phyloP scores from a whole-genome alignment of 2,888 invertebrate genomes.

The Perithous albicinctus region DNA sequence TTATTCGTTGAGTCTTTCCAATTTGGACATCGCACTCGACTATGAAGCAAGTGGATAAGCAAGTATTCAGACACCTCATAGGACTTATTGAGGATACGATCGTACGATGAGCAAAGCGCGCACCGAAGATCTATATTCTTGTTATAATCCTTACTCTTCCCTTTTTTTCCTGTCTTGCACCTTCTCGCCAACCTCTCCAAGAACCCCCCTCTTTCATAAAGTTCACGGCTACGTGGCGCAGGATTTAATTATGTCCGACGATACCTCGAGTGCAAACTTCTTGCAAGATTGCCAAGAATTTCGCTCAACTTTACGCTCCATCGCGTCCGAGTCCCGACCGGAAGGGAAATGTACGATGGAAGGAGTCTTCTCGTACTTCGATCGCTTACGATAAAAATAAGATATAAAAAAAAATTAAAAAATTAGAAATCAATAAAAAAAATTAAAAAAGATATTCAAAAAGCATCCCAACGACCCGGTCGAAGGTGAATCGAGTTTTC shows the following conservation, averaged over 20 bases:
- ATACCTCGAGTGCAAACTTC: slow-evolving; percentile 42
- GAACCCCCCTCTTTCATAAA: background rate
- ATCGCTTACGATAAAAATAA: slow-evolving; percentile 18
- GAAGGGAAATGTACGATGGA: slow-evolving; percentile 8
- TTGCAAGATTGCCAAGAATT: slow-evolving; percentile 50
- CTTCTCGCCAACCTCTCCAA: background rate
- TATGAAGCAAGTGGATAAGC: slow-evolving; percentile 16
- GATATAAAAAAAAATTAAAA: slow-evolving; percentile 27
- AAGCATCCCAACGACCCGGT: slow-evolving; percentile 37
- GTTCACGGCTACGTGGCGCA: slow-evolving; percentile 20
- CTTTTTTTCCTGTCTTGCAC: slow-evolving; percentile 16
- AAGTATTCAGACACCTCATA: background rate
- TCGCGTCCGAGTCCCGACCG: slow-evolving; percentile 31
- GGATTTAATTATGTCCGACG: slow-evolving; percentile 45
- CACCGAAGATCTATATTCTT: slow-evolving; percentile 13
- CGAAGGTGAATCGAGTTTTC: slow-evolving; percentile 63
- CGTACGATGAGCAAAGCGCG: slow-evolving; percentile 39
- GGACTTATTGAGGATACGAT: slow-evolving; percentile 33
- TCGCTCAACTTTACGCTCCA: slow-evolving; percentile 42
- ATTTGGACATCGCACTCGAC: background rate
- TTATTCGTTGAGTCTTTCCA: slow-evolving; percentile 18
- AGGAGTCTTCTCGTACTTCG: slow-evolving; percentile 28
- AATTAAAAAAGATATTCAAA: background rate
- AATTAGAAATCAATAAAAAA: slow-evolving; percentile 19
- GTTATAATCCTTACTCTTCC: slow-evolving; percentile 13